A percentile compares a stretch with the other conserved stretches of the same genome.
phyloP scores from a whole-genome alignment of 1,140 invertebrate genomes.

The Drosophila nigrodunni region DNA sequence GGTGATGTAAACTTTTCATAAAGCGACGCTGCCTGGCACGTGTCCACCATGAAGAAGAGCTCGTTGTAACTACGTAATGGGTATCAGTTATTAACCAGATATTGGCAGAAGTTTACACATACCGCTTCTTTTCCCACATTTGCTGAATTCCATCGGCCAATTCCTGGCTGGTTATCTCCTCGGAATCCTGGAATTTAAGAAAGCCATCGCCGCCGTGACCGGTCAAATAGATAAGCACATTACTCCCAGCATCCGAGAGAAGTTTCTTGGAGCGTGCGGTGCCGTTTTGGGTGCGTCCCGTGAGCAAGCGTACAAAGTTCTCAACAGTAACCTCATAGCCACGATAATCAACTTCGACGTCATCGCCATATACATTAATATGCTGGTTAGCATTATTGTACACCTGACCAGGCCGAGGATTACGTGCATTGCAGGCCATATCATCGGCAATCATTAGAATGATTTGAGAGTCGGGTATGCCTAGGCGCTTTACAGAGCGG shows the following conservation, averaged over 20 bases:
- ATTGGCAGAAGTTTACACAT: neutral
- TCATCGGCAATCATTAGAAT: conserved; percentile 99
- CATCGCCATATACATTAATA: conserved; percentile 99
- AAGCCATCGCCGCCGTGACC: conserved; percentile 99
- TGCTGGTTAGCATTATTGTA: conserved; percentile 99
- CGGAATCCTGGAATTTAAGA: conserved; percentile 99
- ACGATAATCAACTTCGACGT: conserved; percentile 99
- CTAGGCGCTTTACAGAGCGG: conserved; percentile 97
- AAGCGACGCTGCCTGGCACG: conserved; percentile 99
- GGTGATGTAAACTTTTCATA: conserved; percentile 99
- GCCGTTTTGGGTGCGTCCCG: conserved; percentile 94
- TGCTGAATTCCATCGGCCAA: conserved; percentile 99
- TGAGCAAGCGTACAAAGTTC: conserved; percentile 98
- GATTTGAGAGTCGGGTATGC: conserved; percentile 98
- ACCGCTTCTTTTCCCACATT: conserved; percentile 99
- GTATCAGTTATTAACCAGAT: too few relatives aligned
- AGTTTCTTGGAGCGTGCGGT: conserved; percentile 98
- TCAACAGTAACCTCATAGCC: conserved; percentile 99
- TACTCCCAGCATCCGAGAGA: conserved; percentile 98
- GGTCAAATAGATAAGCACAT: conserved; percentile 98
- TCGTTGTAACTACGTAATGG: conserved; percentile 93
- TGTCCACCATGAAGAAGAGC: conserved; percentile 99
- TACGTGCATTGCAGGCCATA: conserved; percentile 99
- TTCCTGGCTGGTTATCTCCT: conserved; percentile 99
- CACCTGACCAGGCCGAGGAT: conserved; percentile 98